A percentile compares a stretch with the other conserved stretches of the same genome.
Conservation (phyloP, 2,113 vertebrate genomes). For the Glareola pratincola region DNA sequence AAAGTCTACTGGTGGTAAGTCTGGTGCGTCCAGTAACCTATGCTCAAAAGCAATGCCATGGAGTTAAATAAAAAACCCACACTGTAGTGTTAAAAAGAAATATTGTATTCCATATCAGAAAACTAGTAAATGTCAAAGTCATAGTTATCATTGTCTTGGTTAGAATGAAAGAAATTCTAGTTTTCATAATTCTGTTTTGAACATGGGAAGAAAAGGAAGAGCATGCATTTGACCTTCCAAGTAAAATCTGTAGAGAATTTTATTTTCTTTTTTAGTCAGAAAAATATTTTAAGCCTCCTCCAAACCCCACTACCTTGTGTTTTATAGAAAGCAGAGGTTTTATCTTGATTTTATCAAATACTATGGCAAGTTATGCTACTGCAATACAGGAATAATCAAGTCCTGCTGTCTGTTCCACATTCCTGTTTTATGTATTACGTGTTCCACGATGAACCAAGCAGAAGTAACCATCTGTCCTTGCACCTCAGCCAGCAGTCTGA, state of each 20-base stretch:
- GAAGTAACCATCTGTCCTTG: background rate
- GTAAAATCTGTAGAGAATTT: background rate
- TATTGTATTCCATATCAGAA: background rate
- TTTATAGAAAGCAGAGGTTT: background rate
- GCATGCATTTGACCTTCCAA: background rate
- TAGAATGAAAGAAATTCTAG: background rate
- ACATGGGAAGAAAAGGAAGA: background rate
- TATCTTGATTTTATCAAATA: background rate
- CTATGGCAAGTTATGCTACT: background rate
- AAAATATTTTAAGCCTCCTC: background rate
- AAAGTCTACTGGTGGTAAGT: background rate
- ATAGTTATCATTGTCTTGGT: background rate
- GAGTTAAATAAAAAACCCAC: background rate
- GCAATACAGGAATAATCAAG: background rate
- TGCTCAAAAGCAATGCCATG: background rate
- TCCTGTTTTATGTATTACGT: accelerated
- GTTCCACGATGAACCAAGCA: background rate
- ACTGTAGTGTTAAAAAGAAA: background rate
- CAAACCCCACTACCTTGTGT: background rate
- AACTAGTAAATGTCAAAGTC: background rate
- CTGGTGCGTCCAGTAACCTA: background rate
- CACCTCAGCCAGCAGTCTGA: background rate
- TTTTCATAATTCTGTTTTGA: background rate
- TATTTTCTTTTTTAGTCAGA: background rate
- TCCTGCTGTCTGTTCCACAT: background rate